A percentile compares a stretch with the other conserved stretches of the same genome.
These are phyloP conservation scores for Portunus trituberculatus DNA, from an alignment of 1,140 invertebrate genomes.

Conservation along the genomic window DNA sequence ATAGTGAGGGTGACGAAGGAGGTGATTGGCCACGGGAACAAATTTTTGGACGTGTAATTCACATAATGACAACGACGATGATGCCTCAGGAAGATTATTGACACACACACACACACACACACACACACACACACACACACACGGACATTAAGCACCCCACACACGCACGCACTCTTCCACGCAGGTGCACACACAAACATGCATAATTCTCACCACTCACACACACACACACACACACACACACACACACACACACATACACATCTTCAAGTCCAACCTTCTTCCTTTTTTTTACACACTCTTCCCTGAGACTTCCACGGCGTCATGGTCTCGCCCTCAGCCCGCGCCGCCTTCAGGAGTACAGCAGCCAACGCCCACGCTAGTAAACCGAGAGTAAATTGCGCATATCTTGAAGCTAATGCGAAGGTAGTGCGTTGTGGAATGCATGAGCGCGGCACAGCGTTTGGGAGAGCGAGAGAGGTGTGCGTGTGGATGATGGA, in stretches of 20 bases:
- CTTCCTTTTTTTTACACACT: neutral
- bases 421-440: neutral
- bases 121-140: constrained; percentile 43
- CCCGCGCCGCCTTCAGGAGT: neutral
- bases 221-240: constrained; percentile 53
- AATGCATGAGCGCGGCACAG: neutral
- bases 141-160: neutral
- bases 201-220: neutral
- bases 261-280: neutral
- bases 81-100: neutral
- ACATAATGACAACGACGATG: neutral
- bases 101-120: constrained; percentile 43
- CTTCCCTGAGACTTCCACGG: neutral
- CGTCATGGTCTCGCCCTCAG: neutral
- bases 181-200: neutral
- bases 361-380: neutral
- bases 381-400: neutral
- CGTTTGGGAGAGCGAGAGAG: neutral
- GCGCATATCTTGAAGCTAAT: constrained; percentile 1
- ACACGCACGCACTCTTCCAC: constrained; percentile 39
- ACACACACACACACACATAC: constrained; percentile 47
- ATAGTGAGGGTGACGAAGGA: neutral
- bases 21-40: neutral
- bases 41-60: neutral
- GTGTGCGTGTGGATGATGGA: neutral